Evolutionary conservation across 1,140 invertebrate species (phyloP).

Genomic region (Drosophila funebris): DNA sequence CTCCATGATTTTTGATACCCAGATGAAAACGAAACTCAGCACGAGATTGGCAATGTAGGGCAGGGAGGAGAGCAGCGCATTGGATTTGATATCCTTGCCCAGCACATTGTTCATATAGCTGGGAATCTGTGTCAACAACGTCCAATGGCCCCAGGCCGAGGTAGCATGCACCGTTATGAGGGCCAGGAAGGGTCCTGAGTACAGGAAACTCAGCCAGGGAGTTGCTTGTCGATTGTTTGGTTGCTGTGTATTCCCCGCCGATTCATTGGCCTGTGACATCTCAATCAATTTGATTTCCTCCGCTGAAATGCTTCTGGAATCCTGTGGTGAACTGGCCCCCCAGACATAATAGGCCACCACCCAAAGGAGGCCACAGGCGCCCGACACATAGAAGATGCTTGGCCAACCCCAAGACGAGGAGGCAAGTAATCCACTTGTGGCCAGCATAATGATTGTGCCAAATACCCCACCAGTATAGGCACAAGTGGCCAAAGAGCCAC

Average conservation of each 20-base stretch:
- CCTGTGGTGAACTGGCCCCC: slow-evolving; percentile 87
- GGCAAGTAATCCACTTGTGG: slow-evolving; percentile 86
- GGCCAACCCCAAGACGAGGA: slow-evolving; percentile 89
- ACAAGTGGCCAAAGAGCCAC: slow-evolving; percentile 86
- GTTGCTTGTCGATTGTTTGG: background rate
- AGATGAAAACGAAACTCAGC: slow-evolving; percentile 89
- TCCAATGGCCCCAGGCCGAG: slow-evolving; percentile 97
- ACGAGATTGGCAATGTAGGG: slow-evolving; percentile 92
- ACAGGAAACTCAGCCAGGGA: slow-evolving; percentile 89
- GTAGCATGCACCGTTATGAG: slow-evolving; percentile 91
- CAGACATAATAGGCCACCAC: slow-evolving; percentile 87
- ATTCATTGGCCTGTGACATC: slow-evolving; percentile 44
- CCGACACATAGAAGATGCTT: slow-evolving; percentile 92
- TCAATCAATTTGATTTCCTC: slow-evolving; percentile 88
- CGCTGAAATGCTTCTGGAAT: slow-evolving; percentile 85
- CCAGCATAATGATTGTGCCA: slow-evolving; percentile 90
- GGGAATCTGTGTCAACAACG: slow-evolving; percentile 95
- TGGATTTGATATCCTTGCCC: slow-evolving; percentile 90
- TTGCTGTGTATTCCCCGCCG: background rate
- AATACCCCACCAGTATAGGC: slow-evolving; percentile 88
- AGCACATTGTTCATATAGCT: slow-evolving; percentile 94
- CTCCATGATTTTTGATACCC: slow-evolving; percentile 87
- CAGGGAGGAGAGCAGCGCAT: slow-evolving; percentile 89
- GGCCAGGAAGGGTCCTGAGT: slow-evolving; percentile 93
- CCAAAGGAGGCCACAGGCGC: slow-evolving; percentile 87